Percentiles rank a stretch among this genome's conserved stretches.
These are phyloP conservation scores for Drymonia ruficornis DNA, from an alignment of 2,888 invertebrate genomes.

Conservation along the genomic window DNA sequence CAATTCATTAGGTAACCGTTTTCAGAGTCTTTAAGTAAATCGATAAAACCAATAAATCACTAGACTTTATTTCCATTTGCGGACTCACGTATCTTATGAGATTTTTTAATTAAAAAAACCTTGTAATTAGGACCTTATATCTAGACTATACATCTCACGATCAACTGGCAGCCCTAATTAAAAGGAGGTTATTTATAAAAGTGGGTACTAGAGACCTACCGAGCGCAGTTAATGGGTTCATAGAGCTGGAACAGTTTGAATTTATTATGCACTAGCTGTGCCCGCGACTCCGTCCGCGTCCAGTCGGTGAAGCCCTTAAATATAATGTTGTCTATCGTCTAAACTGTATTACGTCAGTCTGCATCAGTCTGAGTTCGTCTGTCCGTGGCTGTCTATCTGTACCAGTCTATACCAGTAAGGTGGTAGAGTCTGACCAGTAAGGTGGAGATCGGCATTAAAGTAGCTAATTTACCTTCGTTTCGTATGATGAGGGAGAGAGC, in stretches of 20 bases:
- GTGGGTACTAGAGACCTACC: constrained; percentile 8
- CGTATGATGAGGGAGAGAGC: too few species aligned
- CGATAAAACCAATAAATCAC: constrained; percentile 5
- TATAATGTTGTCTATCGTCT: too few species aligned
- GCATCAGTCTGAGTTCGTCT: too few species aligned
- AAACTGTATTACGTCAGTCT: too few species aligned
- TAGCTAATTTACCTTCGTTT: too few species aligned
- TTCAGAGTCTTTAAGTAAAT: background rate
- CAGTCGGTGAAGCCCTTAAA: too few species aligned
- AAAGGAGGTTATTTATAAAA: constrained; percentile 37
- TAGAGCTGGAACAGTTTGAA: constrained; percentile 4
- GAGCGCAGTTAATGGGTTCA: constrained; percentile 3
- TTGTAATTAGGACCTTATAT: constrained; percentile 39
- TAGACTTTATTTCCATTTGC: constrained; percentile 23
- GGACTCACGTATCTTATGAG: constrained; percentile 6
- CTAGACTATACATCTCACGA: constrained; percentile 40
- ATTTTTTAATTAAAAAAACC: constrained; percentile 33
- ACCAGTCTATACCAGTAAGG: too few species aligned
- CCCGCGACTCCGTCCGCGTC: too few species aligned
- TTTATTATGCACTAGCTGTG: background rate
- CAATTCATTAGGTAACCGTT: background rate
- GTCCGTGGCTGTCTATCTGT: too few species aligned
- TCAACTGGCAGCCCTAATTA: constrained; percentile 38
- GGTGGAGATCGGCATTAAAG: too few species aligned
- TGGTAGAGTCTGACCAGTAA: too few species aligned